phyloP scores from a whole-genome alignment of 2,113 vertebrate genomes.

The Ammospiza caudacuta region DNA sequence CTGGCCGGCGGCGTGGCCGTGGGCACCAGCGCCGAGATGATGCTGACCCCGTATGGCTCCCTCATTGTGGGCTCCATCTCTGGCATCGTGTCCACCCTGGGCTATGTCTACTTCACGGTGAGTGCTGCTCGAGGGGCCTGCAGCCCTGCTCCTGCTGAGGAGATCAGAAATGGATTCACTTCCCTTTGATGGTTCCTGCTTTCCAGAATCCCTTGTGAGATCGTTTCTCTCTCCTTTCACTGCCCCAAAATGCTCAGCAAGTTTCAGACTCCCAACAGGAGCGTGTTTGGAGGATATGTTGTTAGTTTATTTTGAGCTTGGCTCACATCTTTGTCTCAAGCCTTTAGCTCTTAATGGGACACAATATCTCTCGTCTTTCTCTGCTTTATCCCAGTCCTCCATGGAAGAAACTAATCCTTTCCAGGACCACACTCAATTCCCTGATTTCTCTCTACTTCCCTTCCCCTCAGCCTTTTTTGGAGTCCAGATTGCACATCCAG shows the following conservation, averaged over 20 bases:
- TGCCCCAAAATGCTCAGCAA: neutral
- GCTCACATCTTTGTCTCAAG: neutral
- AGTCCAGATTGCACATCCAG: conserved; percentile 85
- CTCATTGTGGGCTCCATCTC: conserved; percentile 89
- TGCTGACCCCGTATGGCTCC: conserved; percentile 89
- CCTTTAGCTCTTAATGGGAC: neutral
- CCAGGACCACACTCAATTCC: neutral
- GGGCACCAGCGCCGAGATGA: conserved; percentile 91
- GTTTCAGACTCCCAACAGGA: neutral
- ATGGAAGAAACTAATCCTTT: neutral
- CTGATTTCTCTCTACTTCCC: neutral
- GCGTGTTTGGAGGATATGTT: neutral
- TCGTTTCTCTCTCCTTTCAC: neutral
- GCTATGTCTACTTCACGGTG: conserved; percentile 87
- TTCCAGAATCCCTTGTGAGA: neutral
- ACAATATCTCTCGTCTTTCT: neutral
- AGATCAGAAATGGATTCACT: neutral
- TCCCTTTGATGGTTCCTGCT: neutral
- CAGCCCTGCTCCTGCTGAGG: neutral
- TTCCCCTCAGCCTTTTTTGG: conserved; percentile 84
- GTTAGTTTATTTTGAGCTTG: neutral
- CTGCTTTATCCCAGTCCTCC: neutral
- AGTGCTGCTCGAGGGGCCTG: conserved; percentile 52
- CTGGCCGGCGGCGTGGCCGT: conserved; percentile 91
- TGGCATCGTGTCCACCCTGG: conserved; percentile 88